phyloP scores from a whole-genome alignment of 2,797 vertebrate genomes.

The Hozukius guyotensis region DNA sequence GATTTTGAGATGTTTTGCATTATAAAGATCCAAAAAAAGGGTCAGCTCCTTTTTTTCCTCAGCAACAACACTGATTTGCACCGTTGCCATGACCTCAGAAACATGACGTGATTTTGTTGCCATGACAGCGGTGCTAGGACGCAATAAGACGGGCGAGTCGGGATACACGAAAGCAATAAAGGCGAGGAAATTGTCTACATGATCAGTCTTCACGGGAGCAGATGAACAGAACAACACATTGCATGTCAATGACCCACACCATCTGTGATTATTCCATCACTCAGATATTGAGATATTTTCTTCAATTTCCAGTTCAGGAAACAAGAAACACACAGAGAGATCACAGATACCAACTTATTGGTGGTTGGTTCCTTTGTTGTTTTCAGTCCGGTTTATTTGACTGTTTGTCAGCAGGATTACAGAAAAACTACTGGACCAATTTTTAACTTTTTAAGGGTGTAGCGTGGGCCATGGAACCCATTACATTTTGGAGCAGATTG shows the following conservation, averaged over 20 bases:
- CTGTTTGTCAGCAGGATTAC: background rate
- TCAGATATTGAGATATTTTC: background rate
- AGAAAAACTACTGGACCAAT: background rate
- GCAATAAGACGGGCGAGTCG: conserved; percentile 67
- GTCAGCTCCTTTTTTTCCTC: conserved; percentile 64
- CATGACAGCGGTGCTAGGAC: conserved; percentile 76
- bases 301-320: background rate
- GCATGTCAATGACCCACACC: conserved; percentile 15
- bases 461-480: background rate
- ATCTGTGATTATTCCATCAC: conserved; percentile 29
- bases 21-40: conserved; percentile 44
- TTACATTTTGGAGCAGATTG: background rate
- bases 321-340: background rate
- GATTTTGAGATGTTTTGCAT: conserved; percentile 33
- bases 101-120: conserved; percentile 78
- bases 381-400: background rate
- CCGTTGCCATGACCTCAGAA: conserved; percentile 80
- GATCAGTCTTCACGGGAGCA: conserved; percentile 37
- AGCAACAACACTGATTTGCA: conserved; percentile 74
- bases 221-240: conserved; percentile 28
- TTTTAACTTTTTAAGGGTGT: background rate
- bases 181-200: conserved; percentile 51
- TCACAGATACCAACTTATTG: background rate
- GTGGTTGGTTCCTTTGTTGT: background rate
- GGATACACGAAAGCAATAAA: conserved; percentile 66